phyloP scores from a whole-genome alignment of 2,888 invertebrate genomes.

The Fragum whitleyi region DNA sequence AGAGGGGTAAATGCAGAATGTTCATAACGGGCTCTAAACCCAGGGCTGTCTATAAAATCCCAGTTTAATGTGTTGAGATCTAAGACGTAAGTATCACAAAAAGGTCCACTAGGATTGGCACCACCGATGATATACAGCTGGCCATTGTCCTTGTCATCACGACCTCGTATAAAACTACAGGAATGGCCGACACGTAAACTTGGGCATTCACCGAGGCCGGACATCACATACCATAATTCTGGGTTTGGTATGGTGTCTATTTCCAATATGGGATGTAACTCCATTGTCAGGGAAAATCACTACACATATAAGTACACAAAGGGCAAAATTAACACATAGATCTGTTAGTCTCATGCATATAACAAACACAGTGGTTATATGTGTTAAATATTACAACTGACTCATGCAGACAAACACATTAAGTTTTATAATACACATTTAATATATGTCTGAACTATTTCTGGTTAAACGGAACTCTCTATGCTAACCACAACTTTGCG shows the following conservation, averaged over 20 bases:
- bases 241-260: slow-evolving; percentile 76
- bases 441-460: neutral
- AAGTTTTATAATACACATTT: neutral
- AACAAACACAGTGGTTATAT: neutral
- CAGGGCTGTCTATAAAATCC: slow-evolving; percentile 80
- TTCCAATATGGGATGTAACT: slow-evolving; percentile 83
- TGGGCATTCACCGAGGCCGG: slow-evolving; percentile 82
- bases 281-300: slow-evolving; percentile 71
- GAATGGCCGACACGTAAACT: slow-evolving; percentile 84
- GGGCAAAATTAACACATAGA: slow-evolving; percentile 7
- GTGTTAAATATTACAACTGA: neutral
- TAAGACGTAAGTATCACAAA: slow-evolving; percentile 82
- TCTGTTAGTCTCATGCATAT: slow-evolving; percentile 12
- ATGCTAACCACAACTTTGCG: slow-evolving; percentile 15
- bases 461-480: slow-evolving; percentile 14
- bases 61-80: slow-evolving; percentile 82
- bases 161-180: slow-evolving; percentile 75
- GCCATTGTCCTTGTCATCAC: slow-evolving; percentile 73
- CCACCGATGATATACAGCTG: slow-evolving; percentile 84
- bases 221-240: slow-evolving; percentile 83
- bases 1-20: slow-evolving; percentile 81
- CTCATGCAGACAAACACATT: slow-evolving; percentile 11
- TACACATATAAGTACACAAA: slow-evolving; percentile 5
- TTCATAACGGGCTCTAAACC: slow-evolving; percentile 83
- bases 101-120: slow-evolving; percentile 84